Percentiles rank a stretch among this genome's conserved stretches.
Evolutionary conservation across 2,888 invertebrate species (phyloP).

Genomic region (Rhagonycha fulva): DNA sequence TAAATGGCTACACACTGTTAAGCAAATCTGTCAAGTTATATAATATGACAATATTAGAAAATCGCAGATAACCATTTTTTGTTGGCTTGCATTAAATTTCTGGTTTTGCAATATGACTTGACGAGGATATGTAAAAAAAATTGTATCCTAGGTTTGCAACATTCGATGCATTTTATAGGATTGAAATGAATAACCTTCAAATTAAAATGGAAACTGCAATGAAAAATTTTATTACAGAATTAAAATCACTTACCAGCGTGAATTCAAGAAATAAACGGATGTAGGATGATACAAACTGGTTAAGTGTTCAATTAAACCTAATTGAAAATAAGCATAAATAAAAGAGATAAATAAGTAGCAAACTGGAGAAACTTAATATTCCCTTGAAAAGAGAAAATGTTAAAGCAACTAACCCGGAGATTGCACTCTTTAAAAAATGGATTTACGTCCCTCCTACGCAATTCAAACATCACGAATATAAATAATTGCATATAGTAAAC

Average conservation of each 20-base stretch:
- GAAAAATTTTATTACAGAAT: not conserved
- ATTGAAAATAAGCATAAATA: not conserved
- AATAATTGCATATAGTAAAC: not conserved
- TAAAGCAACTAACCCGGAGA: not conserved
- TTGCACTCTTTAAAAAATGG: not conserved
- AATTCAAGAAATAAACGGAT: not conserved
- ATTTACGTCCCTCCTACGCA: not conserved
- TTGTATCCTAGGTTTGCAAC: too few species aligned
- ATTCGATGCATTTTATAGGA: too few species aligned
- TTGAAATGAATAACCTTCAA: not conserved
- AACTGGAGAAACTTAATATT: not conserved
- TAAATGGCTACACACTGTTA: too few species aligned
- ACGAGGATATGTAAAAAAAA: too few species aligned
- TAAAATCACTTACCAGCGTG: not conserved
- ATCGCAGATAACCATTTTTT: too few species aligned
- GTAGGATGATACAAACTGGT: not conserved
- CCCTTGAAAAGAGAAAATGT: not conserved
- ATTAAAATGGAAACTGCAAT: not conserved
- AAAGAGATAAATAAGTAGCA: not conserved
- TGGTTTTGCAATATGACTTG: too few species aligned
- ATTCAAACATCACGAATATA: not conserved
- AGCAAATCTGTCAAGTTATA: too few species aligned
- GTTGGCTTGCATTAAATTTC: too few species aligned
- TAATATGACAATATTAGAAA: too few species aligned
- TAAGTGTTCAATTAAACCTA: not conserved